Conservation (phyloP, 2,888 invertebrate species). For the Lacanobia wlatinum region DNA sequence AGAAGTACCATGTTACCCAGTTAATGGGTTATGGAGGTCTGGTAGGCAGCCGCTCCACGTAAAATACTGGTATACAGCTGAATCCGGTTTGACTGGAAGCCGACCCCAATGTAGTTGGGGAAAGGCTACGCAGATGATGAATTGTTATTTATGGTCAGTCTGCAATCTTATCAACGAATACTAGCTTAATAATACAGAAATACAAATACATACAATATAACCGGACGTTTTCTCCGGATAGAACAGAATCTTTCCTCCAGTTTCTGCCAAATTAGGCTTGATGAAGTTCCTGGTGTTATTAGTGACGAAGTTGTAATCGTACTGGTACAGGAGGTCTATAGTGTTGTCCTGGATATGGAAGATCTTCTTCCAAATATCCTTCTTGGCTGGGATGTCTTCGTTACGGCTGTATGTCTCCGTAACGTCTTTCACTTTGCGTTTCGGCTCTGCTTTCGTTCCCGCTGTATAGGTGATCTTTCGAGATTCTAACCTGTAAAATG, state of each 20-base stretch:
- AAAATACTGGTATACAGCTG: no score
- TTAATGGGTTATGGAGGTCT: no score
- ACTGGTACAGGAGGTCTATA: slow-evolving; percentile 92
- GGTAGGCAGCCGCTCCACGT: no score
- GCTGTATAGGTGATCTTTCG: slow-evolving; percentile 80
- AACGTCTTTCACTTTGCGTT: slow-evolving; percentile 84
- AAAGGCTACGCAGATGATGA: no score
- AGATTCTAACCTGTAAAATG: slow-evolving; percentile 77
- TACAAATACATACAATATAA: slow-evolving; percentile 90
- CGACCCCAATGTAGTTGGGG: no score
- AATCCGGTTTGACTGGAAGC: no score
- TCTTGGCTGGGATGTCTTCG: slow-evolving; percentile 86
- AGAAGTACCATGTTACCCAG: no score
- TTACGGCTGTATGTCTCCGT: slow-evolving; percentile 92
- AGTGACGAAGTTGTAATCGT: slow-evolving; percentile 91
- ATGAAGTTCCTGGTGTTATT: slow-evolving; percentile 92
- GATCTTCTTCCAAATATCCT: slow-evolving; percentile 92
- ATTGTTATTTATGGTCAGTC: no score
- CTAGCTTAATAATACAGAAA: no score
- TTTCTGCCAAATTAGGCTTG: slow-evolving; percentile 93
- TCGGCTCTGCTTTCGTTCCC: slow-evolving; percentile 79
- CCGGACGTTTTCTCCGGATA: slow-evolving; percentile 92
- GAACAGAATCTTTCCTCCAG: slow-evolving; percentile 92
- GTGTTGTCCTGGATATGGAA: slow-evolving; percentile 92
- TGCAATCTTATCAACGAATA: no score